Evolutionary conservation across 2,888 invertebrate genomes (phyloP).

Genomic region (Agrochola circellaris): DNA sequence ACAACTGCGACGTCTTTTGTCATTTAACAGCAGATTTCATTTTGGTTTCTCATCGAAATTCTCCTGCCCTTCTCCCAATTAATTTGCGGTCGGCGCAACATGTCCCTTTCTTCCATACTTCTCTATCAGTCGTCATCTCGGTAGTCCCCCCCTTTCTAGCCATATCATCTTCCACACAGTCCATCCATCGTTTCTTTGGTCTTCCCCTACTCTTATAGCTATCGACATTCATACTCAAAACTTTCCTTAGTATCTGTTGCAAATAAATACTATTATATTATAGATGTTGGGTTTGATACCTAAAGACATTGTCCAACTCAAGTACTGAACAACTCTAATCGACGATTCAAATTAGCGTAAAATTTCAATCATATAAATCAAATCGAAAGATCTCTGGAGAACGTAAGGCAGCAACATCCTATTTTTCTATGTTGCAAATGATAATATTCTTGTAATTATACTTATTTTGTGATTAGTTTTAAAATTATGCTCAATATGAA

Average conservation of each 20-base stretch:
- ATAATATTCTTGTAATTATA: not conserved
- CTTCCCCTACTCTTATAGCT: not conserved
- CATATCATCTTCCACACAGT: not conserved
- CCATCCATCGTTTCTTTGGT: not conserved
- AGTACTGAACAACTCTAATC: not conserved
- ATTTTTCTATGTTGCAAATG: not conserved
- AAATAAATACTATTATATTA: not conserved
- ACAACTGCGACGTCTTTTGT: constrained; percentile 61
- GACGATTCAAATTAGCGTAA: not conserved
- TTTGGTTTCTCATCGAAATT: not conserved
- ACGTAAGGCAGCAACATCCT: not conserved
- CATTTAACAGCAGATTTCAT: constrained; percentile 45
- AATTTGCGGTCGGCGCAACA: too few species aligned
- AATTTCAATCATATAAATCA: not conserved
- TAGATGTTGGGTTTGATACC: not conserved
- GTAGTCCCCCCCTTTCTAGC: too few species aligned
- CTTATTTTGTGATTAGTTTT: not conserved
- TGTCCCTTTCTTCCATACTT: not conserved
- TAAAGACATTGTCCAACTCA: not conserved
- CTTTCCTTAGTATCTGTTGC: not conserved
- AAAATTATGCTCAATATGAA: not conserved
- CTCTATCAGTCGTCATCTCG: not conserved
- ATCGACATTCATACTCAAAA: not conserved
- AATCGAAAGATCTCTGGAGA: not conserved
- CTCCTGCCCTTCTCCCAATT: not conserved